Conservation (phyloP, 2,797 vertebrate genomes). For the Sarcophilus harrisii region DNA sequence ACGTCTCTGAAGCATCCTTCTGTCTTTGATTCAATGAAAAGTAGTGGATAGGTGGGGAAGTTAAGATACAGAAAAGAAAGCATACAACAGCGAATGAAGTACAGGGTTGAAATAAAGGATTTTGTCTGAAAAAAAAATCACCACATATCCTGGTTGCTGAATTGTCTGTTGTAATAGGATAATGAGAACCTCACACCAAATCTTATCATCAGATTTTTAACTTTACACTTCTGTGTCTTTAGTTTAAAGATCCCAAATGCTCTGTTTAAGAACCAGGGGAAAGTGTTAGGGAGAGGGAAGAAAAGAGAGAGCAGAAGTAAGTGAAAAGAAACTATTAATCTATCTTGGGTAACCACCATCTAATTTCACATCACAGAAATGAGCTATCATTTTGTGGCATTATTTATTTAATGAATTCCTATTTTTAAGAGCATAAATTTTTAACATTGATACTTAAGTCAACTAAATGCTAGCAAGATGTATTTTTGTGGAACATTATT, state of each 20-base stretch:
- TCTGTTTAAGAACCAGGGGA: not conserved
- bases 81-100: constrained; percentile 20
- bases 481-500: constrained; percentile 32
- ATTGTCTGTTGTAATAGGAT: constrained; percentile 29
- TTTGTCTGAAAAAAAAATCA: not conserved
- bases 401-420: constrained; percentile 41
- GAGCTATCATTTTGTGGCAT: constrained; percentile 31
- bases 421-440: constrained; percentile 40
- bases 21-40: constrained; percentile 45
- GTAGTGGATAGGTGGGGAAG: not conserved
- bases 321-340: constrained; percentile 46
- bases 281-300: not conserved
- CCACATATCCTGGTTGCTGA: not conserved
- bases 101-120: constrained; percentile 1
- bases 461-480: constrained; percentile 13
- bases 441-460: constrained; percentile 53
- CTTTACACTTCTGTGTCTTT: constrained; percentile 1
- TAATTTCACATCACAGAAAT: constrained; percentile 1
- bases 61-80: not conserved
- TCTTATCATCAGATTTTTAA: constrained; percentile 19
- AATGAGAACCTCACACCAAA: constrained; percentile 29
- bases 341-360: not conserved
- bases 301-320: not conserved
- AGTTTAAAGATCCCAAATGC: constrained; percentile 33
- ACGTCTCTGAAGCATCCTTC: not conserved